Evolutionary conservation across 2,113 vertebrate genomes (phyloP).

Genomic region (Passer domesticus): DNA sequence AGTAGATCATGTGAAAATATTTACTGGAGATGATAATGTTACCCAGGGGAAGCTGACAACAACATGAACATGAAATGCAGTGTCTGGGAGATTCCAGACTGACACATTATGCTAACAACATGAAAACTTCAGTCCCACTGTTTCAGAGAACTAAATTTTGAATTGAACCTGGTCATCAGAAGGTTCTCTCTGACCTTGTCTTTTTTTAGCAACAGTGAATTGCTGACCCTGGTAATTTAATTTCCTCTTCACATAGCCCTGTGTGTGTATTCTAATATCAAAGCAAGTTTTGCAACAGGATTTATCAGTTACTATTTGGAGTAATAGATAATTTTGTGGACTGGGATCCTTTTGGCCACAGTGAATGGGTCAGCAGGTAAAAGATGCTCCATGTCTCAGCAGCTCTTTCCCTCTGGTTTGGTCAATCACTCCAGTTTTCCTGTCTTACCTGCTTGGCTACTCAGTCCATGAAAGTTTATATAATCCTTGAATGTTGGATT

Average conservation of each 20-base stretch:
- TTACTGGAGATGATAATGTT: not conserved
- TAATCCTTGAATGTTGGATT: not conserved
- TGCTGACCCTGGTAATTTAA: not conserved
- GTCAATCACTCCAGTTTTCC: not conserved
- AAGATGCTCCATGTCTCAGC: not conserved
- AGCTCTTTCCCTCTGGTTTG: not conserved
- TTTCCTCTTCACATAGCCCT: not conserved
- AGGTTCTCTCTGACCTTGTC: not conserved
- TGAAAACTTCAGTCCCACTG: not conserved
- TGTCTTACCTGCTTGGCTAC: not conserved
- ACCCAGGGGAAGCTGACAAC: not conserved
- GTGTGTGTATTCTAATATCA: not conserved
- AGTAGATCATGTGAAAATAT: constrained; percentile 21
- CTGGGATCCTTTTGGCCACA: not conserved
- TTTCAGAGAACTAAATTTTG: not conserved
- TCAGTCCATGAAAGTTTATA: not conserved
- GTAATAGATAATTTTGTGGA: not conserved
- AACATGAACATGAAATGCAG: not conserved
- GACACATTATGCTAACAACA: not conserved
- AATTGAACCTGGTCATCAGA: not conserved
- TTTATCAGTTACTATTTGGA: not conserved
- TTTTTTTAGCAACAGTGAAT: not conserved
- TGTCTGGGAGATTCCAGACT: not conserved
- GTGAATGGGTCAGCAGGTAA: not conserved
- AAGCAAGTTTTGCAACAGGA: not conserved